Percentiles rank a stretch among this genome's conserved stretches.
These are phyloP conservation scores for Cnemophilus loriae DNA, from an alignment of 2,113 vertebrate species.

Conservation along the genomic window DNA sequence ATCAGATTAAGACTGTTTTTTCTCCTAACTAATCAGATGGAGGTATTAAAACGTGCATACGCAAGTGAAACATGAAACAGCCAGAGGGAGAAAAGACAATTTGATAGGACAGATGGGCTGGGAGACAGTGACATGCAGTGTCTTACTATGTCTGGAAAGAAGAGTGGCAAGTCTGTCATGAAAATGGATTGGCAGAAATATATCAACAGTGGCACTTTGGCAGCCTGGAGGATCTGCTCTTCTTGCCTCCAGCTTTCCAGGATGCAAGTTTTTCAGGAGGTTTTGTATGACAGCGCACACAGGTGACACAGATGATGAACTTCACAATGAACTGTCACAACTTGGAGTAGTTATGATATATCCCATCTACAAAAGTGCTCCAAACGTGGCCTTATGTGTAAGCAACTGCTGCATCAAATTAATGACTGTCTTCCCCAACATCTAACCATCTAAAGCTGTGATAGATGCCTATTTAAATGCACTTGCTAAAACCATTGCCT, in stretches of 20 bases:
- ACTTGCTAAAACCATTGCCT: neutral
- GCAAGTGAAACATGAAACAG: neutral
- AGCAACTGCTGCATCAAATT: neutral
- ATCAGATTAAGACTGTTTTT: conserved; percentile 10
- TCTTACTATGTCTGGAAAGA: neutral
- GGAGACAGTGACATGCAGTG: neutral
- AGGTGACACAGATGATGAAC: neutral
- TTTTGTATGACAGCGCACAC: neutral
- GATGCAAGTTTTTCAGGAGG: neutral
- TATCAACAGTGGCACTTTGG: neutral
- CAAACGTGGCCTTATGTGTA: neutral
- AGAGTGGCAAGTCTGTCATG: neutral
- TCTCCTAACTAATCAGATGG: neutral
- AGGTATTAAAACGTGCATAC: conserved; percentile 15
- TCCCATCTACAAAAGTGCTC: neutral
- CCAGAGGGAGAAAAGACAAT: conserved; percentile 22
- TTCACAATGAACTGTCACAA: neutral
- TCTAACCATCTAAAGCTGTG: neutral
- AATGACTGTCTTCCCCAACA: neutral
- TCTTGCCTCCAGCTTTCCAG: neutral
- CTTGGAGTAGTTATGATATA: neutral
- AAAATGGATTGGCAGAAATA: neutral
- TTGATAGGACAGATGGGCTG: conserved; percentile 1
- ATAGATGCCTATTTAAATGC: neutral
- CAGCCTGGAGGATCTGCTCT: neutral